Percentiles rank a stretch among this genome's conserved stretches.
phyloP scores from a whole-genome alignment of 1,140 invertebrate genomes.

The Lethrus apterus region DNA sequence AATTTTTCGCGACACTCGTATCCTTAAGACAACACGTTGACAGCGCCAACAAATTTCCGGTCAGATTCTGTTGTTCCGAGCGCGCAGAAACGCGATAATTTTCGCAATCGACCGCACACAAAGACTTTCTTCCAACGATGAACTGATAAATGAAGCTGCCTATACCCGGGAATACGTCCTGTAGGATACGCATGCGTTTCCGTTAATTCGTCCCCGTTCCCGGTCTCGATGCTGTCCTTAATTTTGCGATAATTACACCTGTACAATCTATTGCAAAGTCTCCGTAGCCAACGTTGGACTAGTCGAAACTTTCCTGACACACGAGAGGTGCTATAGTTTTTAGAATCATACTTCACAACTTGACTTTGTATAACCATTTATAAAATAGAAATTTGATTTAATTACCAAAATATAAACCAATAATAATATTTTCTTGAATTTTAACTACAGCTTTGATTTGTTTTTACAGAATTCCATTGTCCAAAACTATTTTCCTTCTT shows the following conservation, averaged over 20 bases:
- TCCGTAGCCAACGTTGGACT: too few species aligned
- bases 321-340: too few species aligned
- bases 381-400: neutral
- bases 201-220: constrained; percentile 3
- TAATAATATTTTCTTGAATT: neutral
- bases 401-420: neutral
- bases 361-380: neutral
- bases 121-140: neutral
- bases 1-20: neutral
- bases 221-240: constrained; percentile 2
- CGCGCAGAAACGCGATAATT: neutral
- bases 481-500: too few species aligned
- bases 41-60: neutral
- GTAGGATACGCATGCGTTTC: constrained; percentile 9
- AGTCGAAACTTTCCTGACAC: too few species aligned
- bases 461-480: neutral
- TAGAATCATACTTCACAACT: neutral
- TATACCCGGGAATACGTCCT: constrained; percentile 12
- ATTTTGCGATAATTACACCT: too few species aligned
- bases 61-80: neutral
- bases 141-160: constrained; percentile 7
- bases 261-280: too few species aligned
- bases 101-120: neutral
- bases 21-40: neutral
- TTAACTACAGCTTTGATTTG: neutral